phyloP scores from a whole-genome alignment of 2,888 invertebrate genomes.

The Rhaphigaster nebulosa region DNA sequence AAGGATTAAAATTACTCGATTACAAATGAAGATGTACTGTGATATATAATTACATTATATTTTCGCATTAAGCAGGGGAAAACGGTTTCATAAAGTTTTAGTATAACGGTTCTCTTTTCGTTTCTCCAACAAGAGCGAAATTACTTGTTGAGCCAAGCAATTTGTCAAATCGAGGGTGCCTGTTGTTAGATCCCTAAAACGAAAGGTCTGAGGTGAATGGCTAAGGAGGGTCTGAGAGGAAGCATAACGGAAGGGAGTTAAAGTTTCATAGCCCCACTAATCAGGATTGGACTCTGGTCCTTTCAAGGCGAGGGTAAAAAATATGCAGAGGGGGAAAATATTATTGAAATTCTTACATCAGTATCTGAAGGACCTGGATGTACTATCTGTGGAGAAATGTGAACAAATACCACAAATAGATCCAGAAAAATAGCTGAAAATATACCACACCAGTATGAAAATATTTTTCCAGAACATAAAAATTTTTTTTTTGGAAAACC shows the following conservation, averaged over 20 bases:
- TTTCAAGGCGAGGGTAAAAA: not conserved
- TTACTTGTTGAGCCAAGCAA: conserved; percentile 56
- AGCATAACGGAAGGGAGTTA: not conserved
- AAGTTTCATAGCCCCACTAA: conserved; percentile 33
- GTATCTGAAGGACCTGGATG: not conserved
- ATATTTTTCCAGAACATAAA: too few relatives aligned
- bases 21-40: not conserved
- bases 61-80: not conserved
- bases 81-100: not conserved
- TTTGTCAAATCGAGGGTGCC: conserved; percentile 51
- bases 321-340: not conserved
- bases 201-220: conserved; percentile 44
- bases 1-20: not conserved
- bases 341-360: not conserved
- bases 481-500: too few relatives aligned
- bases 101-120: conserved; percentile 20
- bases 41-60: not conserved
- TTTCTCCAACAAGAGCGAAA: not conserved
- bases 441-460: too few relatives aligned
- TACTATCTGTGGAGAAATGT: too few relatives aligned
- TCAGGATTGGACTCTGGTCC: not conserved
- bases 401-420: too few relatives aligned
- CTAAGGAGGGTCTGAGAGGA: conserved; percentile 9
- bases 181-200: conserved; percentile 17
- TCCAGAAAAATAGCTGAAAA: not conserved